Base-by-base conservation (phyloP, 2,797 vertebrate species). In the Sebastes nivosus region DNA sequence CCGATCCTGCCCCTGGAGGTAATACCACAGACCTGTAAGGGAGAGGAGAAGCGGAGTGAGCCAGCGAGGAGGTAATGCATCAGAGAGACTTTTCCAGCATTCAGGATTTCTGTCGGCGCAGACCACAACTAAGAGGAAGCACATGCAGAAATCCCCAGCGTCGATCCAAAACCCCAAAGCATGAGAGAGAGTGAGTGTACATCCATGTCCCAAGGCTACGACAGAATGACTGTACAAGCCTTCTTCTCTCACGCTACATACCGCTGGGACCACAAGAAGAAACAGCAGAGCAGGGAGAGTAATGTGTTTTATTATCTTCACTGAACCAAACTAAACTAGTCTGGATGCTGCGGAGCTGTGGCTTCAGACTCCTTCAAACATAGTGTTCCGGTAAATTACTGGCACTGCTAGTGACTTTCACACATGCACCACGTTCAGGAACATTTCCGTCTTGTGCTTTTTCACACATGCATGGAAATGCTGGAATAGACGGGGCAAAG, bases 11-110 rank as follows among this genome's bases (percentile, higher is more conserved):
- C 97, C 97, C 65, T 95, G 93, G 88, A 98, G 95, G 95, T 99
- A 99, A 87, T 98, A 97, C 98, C 98, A 99, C 88, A 99, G 96
- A 90, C 98, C 98, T 99, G 95, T 7, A 8, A 52, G 66, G 66
- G 80, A 80, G 84, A 60, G 72, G 72, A 67, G 57, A 76, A 63
- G 25, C 2, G 14, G 54, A 67, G 79, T 58, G 81, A 82, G 79
- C 67, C 18, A 60, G 77, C 14, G 74, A 68, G 65, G 78, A 75
- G 85, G 84, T 67, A 79, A 86, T 60, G 59, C 79, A 66, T 75
- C 71, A 72, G 76, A 78, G 64, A 84, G 86, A 18, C 2, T 32
- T 18, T 67, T 86, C 73, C 83, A 87, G 81, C 86, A 80, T 36
- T 36, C 36, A 86, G 71, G 84, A 88, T 68, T 77, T 78, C 73